These are phyloP conservation scores for Macrotus californicus DNA, from an alignment of 2,113 vertebrate species.

Conservation along the genomic window DNA sequence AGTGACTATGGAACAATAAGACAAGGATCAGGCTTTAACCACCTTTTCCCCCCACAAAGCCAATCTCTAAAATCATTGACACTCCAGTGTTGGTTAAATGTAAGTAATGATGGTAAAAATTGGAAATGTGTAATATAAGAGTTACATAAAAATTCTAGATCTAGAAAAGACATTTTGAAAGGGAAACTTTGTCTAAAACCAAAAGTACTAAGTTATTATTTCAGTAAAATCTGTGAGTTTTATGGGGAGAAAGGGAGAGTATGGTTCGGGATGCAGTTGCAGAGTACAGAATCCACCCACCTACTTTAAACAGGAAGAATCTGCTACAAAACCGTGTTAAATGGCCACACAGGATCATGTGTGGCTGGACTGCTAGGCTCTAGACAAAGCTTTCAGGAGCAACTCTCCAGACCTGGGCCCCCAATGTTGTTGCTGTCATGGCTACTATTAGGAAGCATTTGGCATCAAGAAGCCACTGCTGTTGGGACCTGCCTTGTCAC, in stretches of 20 bases:
- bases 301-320: not conserved
- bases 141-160: not conserved
- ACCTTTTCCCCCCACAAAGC: not conserved
- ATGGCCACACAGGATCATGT: not conserved
- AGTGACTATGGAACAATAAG: not conserved
- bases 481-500: not conserved
- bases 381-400: not conserved
- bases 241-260: not conserved
- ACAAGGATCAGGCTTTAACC: not conserved
- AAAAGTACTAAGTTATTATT: not conserved
- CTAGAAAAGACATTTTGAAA: not conserved
- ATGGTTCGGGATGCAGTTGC: not conserved
- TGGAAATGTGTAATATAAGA: not conserved
- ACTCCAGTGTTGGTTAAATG: not conserved
- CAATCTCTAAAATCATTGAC: not conserved
- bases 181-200: not conserved
- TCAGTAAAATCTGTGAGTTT: not conserved
- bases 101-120: not conserved
- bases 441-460: not conserved
- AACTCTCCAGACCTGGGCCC: not conserved
- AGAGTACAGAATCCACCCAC: not conserved
- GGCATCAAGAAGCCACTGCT: not conserved
- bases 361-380: not conserved
- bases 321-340: not conserved
- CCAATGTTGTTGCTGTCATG: not conserved